Evolutionary conservation across 1,140 invertebrate species (phyloP).

Genomic region (Zaprionus vittiger): DNA sequence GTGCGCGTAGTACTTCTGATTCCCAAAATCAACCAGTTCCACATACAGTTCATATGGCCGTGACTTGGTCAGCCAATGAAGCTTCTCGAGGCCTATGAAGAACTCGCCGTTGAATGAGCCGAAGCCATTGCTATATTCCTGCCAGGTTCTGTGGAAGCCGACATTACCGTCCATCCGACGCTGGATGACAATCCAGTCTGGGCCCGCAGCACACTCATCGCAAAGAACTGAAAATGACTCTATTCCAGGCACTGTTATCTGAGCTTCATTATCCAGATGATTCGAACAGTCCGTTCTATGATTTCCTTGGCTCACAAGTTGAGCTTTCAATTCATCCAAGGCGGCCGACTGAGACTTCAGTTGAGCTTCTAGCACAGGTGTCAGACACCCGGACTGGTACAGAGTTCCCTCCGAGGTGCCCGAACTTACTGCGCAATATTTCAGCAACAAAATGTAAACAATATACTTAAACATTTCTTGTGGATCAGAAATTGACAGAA

Average conservation of each 20-base stretch:
- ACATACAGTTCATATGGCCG: conserved; percentile 83
- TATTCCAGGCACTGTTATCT: conserved; percentile 25
- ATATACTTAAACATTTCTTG: conserved; percentile 18
- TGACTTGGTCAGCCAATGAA: conserved; percentile 35
- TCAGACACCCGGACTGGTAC: not conserved
- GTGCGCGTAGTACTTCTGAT: conserved; percentile 85
- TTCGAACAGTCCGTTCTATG: not conserved
- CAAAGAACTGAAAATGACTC: conserved; percentile 26
- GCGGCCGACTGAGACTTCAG: not conserved
- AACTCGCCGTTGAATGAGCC: conserved; percentile 33
- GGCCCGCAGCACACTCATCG: not conserved
- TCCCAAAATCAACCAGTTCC: conserved; percentile 87
- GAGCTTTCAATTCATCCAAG: conserved; percentile 13
- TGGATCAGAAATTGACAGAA: not conserved
- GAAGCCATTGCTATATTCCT: conserved; percentile 37
- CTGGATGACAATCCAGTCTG: conserved; percentile 33
- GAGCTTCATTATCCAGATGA: not conserved
- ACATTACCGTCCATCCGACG: conserved; percentile 26
- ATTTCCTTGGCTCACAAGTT: not conserved
- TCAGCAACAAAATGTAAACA: conserved; percentile 3
- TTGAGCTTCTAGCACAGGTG: not conserved
- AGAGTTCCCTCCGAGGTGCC: not conserved
- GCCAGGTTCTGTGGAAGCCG: conserved; percentile 32
- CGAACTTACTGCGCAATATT: not conserved
- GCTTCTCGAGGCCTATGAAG: conserved; percentile 37